These are phyloP conservation scores for Nezara viridula DNA, from an alignment of 2,888 invertebrate species.

Conservation along the genomic window DNA sequence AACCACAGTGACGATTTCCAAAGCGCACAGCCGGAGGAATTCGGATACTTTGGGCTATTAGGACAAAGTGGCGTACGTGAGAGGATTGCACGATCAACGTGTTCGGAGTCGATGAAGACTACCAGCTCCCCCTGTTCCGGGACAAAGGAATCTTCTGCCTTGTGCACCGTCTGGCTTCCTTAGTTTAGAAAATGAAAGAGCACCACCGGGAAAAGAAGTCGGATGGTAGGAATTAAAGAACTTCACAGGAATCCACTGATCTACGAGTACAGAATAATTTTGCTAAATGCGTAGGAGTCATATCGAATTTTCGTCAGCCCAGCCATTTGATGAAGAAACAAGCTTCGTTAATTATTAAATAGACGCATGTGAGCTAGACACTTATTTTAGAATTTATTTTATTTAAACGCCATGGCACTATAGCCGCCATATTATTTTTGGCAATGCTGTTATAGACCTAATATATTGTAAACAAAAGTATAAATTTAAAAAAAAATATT, in stretches of 20 bases:
- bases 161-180: background rate
- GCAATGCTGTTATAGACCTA: too few relatives aligned
- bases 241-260: background rate
- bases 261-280: background rate
- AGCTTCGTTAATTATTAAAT: too few relatives aligned
- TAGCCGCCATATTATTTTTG: too few relatives aligned
- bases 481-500: too few relatives aligned
- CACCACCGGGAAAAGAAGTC: background rate
- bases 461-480: too few relatives aligned
- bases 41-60: background rate
- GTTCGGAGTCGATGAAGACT: background rate
- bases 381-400: too few relatives aligned
- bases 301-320: background rate
- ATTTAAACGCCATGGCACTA: too few relatives aligned
- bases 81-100: background rate
- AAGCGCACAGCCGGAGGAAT: background rate
- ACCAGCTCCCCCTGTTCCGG: background rate
- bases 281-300: background rate
- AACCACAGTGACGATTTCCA: background rate
- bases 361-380: too few relatives aligned
- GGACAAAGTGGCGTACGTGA: constrained; percentile 5
- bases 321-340: background rate
- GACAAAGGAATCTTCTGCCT: background rate
- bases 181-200: background rate
- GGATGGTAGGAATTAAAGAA: background rate